Evolutionary conservation across 2,888 invertebrate species (phyloP), one percentile per base, ranked within the genome.

Genomic region (Acrobasis consociella): DNA sequence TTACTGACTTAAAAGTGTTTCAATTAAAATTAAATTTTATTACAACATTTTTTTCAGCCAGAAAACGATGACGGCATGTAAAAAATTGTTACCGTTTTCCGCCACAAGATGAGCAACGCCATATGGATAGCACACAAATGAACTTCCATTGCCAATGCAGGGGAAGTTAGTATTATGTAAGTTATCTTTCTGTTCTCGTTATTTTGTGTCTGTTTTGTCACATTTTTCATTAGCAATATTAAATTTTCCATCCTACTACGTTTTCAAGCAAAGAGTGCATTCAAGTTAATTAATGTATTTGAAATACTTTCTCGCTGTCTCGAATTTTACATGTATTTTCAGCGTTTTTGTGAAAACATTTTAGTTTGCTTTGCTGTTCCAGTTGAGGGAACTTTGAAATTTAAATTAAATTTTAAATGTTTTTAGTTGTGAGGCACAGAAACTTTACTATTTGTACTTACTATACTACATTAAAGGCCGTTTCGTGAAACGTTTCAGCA

Each of bases 141-240:
- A 22, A 22, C 22, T 22, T 22, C 2, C 22, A n/a, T 22, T 22
- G 22, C 22, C 22, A 22, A 22, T 22, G 3, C 22, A 22, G 3
- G 3, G 3, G 22, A 22, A 22, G 31, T 2, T 46, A 46, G 22
- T n/a, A 46, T 13, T 9, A 13, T 13, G 10, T 46, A 7, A n/a
- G n/a, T n/a, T 11, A 46, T 46, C 13, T n/a, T 46, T 46, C 46
- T 46, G 46, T 46, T 13, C 5, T 5, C 46, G 11, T 46, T 46
- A 46, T n/a, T 46, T 46, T 46, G 46, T 46, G 11, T 3, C 46
- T 13, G 46, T 46, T 46, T 9, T 9, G 51, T 59, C 59, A 59
- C 56, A 49, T 51, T 39, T 60, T 51, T 60, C 60, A 51, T 53
- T 38, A 55, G 60, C 55, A 17, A 62, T 58, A 63, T 59, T 49